phyloP scores from a whole-genome alignment of 2,888 invertebrate species.

The Penaeus monodon region DNA sequence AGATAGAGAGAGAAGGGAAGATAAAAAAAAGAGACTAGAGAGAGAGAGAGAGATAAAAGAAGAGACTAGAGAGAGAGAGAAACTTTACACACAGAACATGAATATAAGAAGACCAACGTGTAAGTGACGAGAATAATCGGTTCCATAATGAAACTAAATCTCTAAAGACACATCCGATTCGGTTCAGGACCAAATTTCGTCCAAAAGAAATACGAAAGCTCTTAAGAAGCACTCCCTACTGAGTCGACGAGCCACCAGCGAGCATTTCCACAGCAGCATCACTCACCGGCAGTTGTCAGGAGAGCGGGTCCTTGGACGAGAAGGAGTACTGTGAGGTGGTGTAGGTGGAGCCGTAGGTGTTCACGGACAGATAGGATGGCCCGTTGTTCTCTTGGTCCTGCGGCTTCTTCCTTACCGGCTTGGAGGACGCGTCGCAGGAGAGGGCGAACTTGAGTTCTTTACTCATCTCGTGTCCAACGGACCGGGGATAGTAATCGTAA shows the following conservation, averaged over 20 bases:
- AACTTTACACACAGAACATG: neutral
- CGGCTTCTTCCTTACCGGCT: slow-evolving; percentile 74
- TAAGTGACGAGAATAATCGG: neutral
- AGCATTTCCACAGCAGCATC: neutral
- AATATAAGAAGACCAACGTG: neutral
- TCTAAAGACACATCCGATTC: no score
- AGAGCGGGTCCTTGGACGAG: slow-evolving; percentile 55
- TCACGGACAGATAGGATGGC: slow-evolving; percentile 57
- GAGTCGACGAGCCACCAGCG: neutral
- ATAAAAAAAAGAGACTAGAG: no score
- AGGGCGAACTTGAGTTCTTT: slow-evolving; percentile 80
- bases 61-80: no score
- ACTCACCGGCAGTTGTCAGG: slow-evolving; percentile 59
- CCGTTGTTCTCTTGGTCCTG: slow-evolving; percentile 57
- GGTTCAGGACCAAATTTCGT: no score
- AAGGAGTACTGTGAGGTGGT: slow-evolving; percentile 59
- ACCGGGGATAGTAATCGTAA: slow-evolving; percentile 70
- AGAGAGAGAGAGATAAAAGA: no score
- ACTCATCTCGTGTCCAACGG: slow-evolving; percentile 82
- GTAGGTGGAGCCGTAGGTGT: slow-evolving; percentile 59
- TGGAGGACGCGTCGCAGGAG: slow-evolving; percentile 80
- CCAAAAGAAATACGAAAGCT: no score
- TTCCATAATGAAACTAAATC: neutral
- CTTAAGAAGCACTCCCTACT: no score
- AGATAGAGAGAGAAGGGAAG: no score